Base-by-base conservation (phyloP, 2,113 vertebrate species). In the Narcine bancroftii region DNA sequence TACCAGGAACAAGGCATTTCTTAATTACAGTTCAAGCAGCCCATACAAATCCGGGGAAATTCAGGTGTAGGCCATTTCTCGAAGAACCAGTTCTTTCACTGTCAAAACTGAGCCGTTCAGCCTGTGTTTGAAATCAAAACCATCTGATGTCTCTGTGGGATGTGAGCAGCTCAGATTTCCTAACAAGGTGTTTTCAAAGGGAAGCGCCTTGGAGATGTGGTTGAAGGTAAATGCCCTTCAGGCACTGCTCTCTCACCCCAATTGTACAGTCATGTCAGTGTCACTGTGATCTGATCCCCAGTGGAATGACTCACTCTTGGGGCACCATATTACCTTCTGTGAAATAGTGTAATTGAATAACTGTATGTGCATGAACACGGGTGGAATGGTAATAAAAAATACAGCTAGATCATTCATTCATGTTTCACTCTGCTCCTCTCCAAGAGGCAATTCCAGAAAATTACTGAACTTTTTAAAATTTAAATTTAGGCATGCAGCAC, bases 141-240 rank as follows among this genome's bases (percentile, higher is more conserved):
- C 89, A 5, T 29, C 39, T 71, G 65, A 91, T 91, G 89, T 91
- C 89, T 69, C 89, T 19, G 85, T 63, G 85, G 56, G 53, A 39
- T 13, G 45, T 2, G 53, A 15, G 53, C 65, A 69, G 60, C 89
- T 91, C 89, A 69, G 63, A 47, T 91, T 91, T 91, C 89, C 60
- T 91, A 91, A 91, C 87, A 91, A 91, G 87, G 87, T 91, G 87
- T 91, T 91, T 91, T 91, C 89, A 91, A 91, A 91, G 89, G 63
- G 89, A 91, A 24, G 63, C 69, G 42, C 89, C 89, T 42, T 47
- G 63, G 39, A 42, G 65, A 91, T 91, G 66, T 26, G 19, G 39
- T 91, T 66, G 24, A 69, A 29, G 63, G 89, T 91, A 45, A 71
- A 69, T 47, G 89, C 39, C 63, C 65, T 69, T 69, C 9, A 11